A percentile compares a stretch with the other conserved stretches of the same genome.
phyloP scores from a whole-genome alignment of 2,797 vertebrate species.

The Pseudomugil tenellus region DNA sequence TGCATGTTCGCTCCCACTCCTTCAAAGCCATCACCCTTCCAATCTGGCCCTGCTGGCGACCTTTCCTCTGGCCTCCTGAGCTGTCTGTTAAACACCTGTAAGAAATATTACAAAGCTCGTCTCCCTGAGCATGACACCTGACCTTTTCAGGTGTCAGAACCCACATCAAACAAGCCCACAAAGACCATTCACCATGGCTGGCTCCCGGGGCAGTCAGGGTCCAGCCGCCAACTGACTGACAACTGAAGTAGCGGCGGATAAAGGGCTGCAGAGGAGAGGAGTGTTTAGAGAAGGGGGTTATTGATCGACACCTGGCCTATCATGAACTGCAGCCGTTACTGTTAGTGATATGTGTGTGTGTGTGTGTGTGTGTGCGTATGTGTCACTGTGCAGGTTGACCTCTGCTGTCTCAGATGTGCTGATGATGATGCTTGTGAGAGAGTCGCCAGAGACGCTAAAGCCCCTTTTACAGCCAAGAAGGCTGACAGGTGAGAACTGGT shows the following conservation, averaged over 20 bases:
- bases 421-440: conserved; percentile 59
- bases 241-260: conserved; percentile 64
- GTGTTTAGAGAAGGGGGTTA: conserved; percentile 74
- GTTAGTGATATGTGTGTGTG: conserved; percentile 56
- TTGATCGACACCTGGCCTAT: conserved; percentile 76
- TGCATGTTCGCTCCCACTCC: conserved; percentile 57
- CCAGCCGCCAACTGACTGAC: conserved; percentile 74
- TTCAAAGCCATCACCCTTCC: conserved; percentile 71
- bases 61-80: conserved; percentile 73
- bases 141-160: conserved; percentile 83
- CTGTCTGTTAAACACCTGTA: conserved; percentile 82
- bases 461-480: conserved; percentile 51
- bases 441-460: conserved; percentile 64
- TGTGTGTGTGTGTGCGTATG: conserved; percentile 35
- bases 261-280: conserved; percentile 63
- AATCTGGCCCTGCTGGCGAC: conserved; percentile 62
- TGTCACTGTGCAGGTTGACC: conserved; percentile 49
- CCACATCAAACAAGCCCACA: conserved; percentile 80
- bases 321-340: conserved; percentile 62
- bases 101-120: conserved; percentile 76
- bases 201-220: conserved; percentile 55
- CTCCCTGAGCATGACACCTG: conserved; percentile 72
- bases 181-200: conserved; percentile 66
- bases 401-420: conserved; percentile 61
- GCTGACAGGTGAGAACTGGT: conserved; percentile 72